phyloP scores from a whole-genome alignment of 2,888 invertebrate genomes.

The Lasioglossum marginatum region DNA sequence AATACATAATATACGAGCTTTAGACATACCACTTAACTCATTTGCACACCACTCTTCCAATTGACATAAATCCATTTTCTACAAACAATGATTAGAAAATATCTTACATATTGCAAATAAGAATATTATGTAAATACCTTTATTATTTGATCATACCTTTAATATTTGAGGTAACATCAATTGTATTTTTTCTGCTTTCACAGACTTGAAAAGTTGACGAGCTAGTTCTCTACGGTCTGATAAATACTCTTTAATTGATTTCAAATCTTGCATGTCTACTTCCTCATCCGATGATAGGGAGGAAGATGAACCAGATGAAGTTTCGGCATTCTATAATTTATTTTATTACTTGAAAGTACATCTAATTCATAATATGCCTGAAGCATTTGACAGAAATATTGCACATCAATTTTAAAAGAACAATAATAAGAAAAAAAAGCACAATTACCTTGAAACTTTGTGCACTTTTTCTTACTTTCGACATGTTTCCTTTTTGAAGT shows the following conservation, averaged over 20 bases:
- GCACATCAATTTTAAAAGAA: not conserved
- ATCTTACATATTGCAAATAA: not conserved
- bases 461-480: constrained; percentile 50
- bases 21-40: constrained; percentile 83
- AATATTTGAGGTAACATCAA: constrained; percentile 82
- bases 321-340: constrained; percentile 61
- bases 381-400: not conserved
- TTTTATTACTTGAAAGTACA: not conserved
- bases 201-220: constrained; percentile 82
- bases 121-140: not conserved
- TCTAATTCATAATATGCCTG: not conserved
- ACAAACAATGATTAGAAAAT: constrained; percentile 26
- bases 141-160: constrained; percentile 72
- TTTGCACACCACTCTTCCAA: constrained; percentile 81
- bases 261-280: constrained; percentile 77
- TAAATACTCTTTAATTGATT: constrained; percentile 82
- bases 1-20: constrained; percentile 78
- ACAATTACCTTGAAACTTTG: constrained; percentile 60
- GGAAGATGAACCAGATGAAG: constrained; percentile 84
- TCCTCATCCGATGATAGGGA: constrained; percentile 80
- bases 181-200: constrained; percentile 81
- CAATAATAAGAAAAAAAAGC: not conserved
- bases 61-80: constrained; percentile 80
- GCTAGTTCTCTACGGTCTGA: constrained; percentile 78
- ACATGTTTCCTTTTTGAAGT: constrained; percentile 32